These are phyloP conservation scores for Calyptomena viridis DNA, from an alignment of 2,113 vertebrate species.

Conservation along the genomic window DNA sequence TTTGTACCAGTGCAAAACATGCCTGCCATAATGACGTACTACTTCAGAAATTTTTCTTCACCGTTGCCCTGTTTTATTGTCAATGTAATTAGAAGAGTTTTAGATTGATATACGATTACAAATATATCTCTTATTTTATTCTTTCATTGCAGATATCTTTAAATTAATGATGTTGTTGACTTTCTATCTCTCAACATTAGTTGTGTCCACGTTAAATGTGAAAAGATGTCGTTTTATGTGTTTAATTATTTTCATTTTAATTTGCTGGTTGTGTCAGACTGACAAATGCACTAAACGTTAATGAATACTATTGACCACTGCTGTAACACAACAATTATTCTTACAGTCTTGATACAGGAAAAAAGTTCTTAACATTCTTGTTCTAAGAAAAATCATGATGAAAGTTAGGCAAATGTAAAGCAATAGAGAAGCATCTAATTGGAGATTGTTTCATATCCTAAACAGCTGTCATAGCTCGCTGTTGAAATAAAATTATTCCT, in stretches of 20 bases:
- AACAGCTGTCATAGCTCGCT: neutral
- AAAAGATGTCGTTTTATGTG: neutral
- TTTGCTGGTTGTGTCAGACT: neutral
- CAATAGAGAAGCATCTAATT: neutral
- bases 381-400: neutral
- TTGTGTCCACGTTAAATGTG: neutral
- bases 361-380: neutral
- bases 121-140: constrained; percentile 51
- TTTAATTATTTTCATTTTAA: constrained; percentile 29
- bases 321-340: neutral
- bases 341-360: neutral
- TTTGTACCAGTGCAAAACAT: neutral
- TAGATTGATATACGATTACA: constrained; percentile 13
- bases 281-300: neutral
- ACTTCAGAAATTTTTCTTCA: constrained; percentile 10
- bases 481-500: neutral
- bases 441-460: neutral
- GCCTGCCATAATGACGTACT: neutral
- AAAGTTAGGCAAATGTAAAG: neutral
- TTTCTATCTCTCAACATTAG: neutral
- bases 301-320: neutral
- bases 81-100: constrained; percentile 17
- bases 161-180: constrained; percentile 34
- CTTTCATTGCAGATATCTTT: neutral
- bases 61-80: neutral